Base-by-base conservation (phyloP, 2,888 invertebrate species). In the Monoplex corrugatus region DNA sequence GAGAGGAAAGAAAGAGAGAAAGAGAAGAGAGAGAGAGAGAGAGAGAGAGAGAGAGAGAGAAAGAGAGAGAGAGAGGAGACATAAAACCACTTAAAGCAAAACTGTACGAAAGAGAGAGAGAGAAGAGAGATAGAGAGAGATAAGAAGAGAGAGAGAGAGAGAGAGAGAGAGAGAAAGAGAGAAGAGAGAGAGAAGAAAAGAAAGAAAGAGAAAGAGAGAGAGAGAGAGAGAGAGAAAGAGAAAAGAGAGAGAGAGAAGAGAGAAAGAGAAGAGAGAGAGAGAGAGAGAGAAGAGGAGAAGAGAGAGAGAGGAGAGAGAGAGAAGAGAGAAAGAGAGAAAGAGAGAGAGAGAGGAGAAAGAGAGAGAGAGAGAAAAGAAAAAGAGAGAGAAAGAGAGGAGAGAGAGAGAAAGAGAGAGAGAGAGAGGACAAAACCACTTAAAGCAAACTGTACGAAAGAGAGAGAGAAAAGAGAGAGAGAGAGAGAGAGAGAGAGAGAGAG, bases 401-500 rank as follows among this genome's bases (percentile, higher is more conserved):
- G 68, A 68, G 68, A 68, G 68, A 68, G 68, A 68, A n/a, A 68
- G 68, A 68, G 68, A 68, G 68, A 23, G 68, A n/a, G 28, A 28
- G 28, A 63, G 63, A 8, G 28, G 63, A 63, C 16, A 28, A 63
- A 63, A 57, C 28, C 57, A 2, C 57, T 57, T 10, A 32, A 72
- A 32, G 23, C 16, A 32, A 72, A 28, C 68, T 72, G 1, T n/a
- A 72, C 2, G 23, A 72, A 8, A 72, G 68, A 72, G 28, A 68
- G 68, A 68, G 68, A 68, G 68, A 68, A n/a, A 16, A 68, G 68
- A 68, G 68, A 68, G 68, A 68, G 68, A 68, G 68, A 68, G 68
- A 68, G 68, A 68, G 68, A 68, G 68, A 68, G 68, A 68, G 68
- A 68, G 68, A 23, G 68, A 68, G 68, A 23, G 68, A 68, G 68